Evolutionary conservation across 1,140 invertebrate genomes (phyloP), one percentile per base, ranked within the genome.

Genomic region (Homalodisca vitripennis): DNA sequence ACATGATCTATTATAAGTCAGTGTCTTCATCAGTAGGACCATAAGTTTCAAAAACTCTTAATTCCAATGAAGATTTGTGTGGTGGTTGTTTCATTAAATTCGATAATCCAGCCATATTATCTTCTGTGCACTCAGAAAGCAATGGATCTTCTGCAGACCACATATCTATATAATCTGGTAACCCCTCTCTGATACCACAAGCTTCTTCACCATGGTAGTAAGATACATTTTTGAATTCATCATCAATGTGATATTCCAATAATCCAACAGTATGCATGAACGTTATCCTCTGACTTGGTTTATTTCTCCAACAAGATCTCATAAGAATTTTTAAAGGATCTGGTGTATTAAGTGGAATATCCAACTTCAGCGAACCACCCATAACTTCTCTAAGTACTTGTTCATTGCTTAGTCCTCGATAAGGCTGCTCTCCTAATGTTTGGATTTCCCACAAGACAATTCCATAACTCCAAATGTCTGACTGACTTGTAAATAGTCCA

Each of bases 361-460:
- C 91, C 91, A 98, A 94, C 27, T 94, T 88, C 55, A 60, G 24
- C 29, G 91, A 90, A 3, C 93, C 93, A 67, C 92, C 89, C 66
- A 93, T 90, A 48, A 98, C 95, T 80, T 93, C 95, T 17, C 89
- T 86, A 1, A 90, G 77, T 1, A 86, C 84, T 80, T 92, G 89
- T 80, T 92, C 89, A 78, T 92, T 92, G 29, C 86, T 86, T 66
- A 89, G 78, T 12, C 89, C 89, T 88, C 91, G 90, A 80, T 99
- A 99, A 3, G 98, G 98, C 81, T 98, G 96, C 53, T 93, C 93
- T n/a, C 93, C 96, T 20, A 98, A 82, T 0, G 96, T 99, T 1
- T 92, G 92, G 92, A 99, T 98, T 83, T 99, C 97, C 95, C 97
- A 99, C 22, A 99, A 80, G 1, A 99, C 96, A 17, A 98, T 89